Conservation (phyloP, 2,888 invertebrate genomes). For the Theristus sp. region DNA sequence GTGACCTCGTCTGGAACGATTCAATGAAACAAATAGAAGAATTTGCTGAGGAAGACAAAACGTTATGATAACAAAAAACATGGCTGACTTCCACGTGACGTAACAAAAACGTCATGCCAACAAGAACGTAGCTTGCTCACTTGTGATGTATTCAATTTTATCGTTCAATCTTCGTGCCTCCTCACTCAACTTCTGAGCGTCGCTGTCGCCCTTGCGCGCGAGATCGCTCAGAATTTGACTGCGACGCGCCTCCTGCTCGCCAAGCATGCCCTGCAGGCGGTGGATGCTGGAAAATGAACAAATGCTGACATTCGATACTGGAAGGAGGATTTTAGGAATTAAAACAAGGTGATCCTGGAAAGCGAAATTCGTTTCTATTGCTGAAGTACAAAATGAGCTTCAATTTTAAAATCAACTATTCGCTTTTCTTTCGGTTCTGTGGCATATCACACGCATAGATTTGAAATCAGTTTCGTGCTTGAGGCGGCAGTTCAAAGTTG, state of each 20-base stretch:
- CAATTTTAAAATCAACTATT: too few relatives aligned
- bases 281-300: conserved; percentile 14
- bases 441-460: too few relatives aligned
- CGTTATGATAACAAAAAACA: too few relatives aligned
- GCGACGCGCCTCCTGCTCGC: conserved; percentile 18
- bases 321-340: neutral
- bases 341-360: neutral
- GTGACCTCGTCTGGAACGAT: conserved; percentile 14
- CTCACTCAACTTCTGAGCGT: conserved; percentile 16
- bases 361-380: neutral
- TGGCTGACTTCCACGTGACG: too few relatives aligned
- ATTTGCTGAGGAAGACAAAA: too few relatives aligned
- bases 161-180: conserved; percentile 21
- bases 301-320: neutral
- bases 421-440: too few relatives aligned
- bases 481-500: too few relatives aligned
- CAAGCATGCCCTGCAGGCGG: conserved; percentile 17
- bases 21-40: too few relatives aligned
- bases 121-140: too few relatives aligned
- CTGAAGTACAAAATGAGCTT: neutral
- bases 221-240: conserved; percentile 18
- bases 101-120: too few relatives aligned
- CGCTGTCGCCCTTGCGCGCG: conserved; percentile 11
- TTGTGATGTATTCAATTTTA: conserved; percentile 19
- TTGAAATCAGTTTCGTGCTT: too few relatives aligned